Conservation (phyloP, 1,140 invertebrate genomes). For the Papilio glaucus region DNA sequence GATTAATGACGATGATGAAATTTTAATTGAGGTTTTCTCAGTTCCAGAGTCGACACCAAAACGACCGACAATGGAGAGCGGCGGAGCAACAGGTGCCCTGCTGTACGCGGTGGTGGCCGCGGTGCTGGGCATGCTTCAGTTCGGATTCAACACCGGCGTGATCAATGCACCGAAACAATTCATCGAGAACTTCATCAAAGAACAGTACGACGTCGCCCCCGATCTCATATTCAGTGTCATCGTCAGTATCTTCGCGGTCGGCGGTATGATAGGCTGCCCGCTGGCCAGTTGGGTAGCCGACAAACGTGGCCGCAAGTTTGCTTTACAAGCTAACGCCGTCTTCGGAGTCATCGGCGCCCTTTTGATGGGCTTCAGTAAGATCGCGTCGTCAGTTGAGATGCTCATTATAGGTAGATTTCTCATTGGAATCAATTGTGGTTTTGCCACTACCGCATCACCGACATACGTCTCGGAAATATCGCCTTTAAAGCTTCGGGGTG, state of each 20-base stretch:
- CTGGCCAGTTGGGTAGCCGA: slow-evolving; percentile 93
- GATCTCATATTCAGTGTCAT: slow-evolving; percentile 94
- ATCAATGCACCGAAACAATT: slow-evolving; percentile 98
- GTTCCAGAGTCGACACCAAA: slow-evolving; percentile 52
- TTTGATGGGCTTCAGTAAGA: slow-evolving; percentile 78
- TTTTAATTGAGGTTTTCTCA: slow-evolving; percentile 37
- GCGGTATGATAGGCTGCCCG: slow-evolving; percentile 97
- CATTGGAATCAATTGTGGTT: slow-evolving; percentile 84
- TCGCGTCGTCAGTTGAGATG: slow-evolving; percentile 73
- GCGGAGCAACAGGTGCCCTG: slow-evolving; percentile 94
- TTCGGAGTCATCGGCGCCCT: slow-evolving; percentile 72
- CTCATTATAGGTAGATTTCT: slow-evolving; percentile 80
- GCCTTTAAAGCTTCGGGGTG: slow-evolving; percentile 92
- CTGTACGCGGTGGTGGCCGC: slow-evolving; percentile 96
- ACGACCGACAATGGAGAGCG: slow-evolving; percentile 60
- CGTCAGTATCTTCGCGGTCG: slow-evolving; percentile 97
- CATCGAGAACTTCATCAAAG: slow-evolving; percentile 96
- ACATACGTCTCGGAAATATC: slow-evolving; percentile 97
- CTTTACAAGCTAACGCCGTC: slow-evolving; percentile 70
- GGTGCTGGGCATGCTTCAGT: slow-evolving; percentile 98
- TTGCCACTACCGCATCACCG: slow-evolving; percentile 94
- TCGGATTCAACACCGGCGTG: slow-evolving; percentile 99
- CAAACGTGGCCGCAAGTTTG: slow-evolving; percentile 71
- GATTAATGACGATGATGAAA: slow-evolving; percentile 24
- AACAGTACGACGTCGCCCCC: slow-evolving; percentile 88